Conservation (phyloP, 1,140 invertebrate genomes). For the Araneus ventricosus region DNA sequence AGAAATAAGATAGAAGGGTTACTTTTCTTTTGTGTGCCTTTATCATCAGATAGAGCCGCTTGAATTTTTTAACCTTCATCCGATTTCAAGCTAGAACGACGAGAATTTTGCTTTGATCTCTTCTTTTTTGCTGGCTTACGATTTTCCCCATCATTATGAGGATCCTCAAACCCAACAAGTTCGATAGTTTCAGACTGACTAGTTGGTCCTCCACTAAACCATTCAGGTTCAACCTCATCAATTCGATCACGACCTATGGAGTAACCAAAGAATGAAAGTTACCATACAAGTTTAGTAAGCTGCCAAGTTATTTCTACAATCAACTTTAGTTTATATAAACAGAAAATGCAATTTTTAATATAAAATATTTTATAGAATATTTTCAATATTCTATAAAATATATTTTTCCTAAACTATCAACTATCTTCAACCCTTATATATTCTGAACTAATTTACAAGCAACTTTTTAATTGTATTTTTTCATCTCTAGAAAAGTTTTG, state of each 20-base stretch:
- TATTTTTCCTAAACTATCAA: too few relatives aligned
- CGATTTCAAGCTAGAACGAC: constrained; percentile 60
- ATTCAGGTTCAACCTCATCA: constrained; percentile 82
- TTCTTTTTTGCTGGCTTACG: constrained; percentile 71
- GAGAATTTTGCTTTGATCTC: constrained; percentile 70
- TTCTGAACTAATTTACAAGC: too few relatives aligned
- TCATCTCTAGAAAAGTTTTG: too few relatives aligned
- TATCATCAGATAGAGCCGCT: not conserved
- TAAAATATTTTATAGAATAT: too few relatives aligned
- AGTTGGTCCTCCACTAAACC: constrained; percentile 91
- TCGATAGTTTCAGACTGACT: constrained; percentile 96
- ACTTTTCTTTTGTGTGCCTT: constrained; percentile 56
- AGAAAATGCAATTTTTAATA: too few relatives aligned
- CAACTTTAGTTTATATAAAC: too few relatives aligned
- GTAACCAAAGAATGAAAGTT: not conserved
- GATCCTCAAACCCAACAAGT: constrained; percentile 91
- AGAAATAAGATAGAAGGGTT: too few relatives aligned
- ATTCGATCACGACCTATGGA: constrained; percentile 58
- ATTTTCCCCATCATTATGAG: constrained; percentile 71
- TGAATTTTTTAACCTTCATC: constrained; percentile 61
- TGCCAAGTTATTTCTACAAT: not conserved
- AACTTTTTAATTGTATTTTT: too few relatives aligned
- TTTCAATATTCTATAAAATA: too few relatives aligned
- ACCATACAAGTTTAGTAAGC: not conserved
- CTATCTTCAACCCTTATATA: too few relatives aligned